Evolutionary conservation across 2,113 vertebrate species (phyloP), one percentile per base, ranked within the genome.

Genomic region (Apteryx owenii): DNA sequence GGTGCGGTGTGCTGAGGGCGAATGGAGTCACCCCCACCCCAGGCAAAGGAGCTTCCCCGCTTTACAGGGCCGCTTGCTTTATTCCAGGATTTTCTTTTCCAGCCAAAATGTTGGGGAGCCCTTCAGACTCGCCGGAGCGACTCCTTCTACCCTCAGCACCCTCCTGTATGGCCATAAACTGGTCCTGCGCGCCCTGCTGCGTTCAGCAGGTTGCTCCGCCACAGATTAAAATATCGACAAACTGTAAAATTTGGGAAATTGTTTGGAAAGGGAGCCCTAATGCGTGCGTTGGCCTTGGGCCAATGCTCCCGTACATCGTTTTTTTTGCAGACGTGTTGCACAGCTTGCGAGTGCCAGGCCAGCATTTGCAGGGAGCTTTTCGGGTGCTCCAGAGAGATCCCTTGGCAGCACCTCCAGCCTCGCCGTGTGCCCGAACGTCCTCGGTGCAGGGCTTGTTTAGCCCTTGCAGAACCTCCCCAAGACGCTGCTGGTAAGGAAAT

Each of bases 271-370:
- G 36, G 31, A 64, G 46, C 40, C 20, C 40, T 11, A 9, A 0
- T 0, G 3, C 0, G 9, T n/a, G 22, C 15, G 25, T 5, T 4
- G 33, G 5, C 0, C 1, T 44, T 26, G 51, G 46, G 11, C 4
- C 5, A 22, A 7, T 36, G 10, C 3, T 26, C 48, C 60, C 58
- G 31, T 11, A 6, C 20, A 2, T 48, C 2, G 0, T 4, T 0
- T 0, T 16, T 81, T 70, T 58, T 76, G 1, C 38, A 42, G 20
- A 38, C 20, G 28, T 2, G 0, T 23, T 40, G 54, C 56, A 38
- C 69, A 70, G 38, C 25, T 6, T 71, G 26, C 4, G 13, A 48
- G 38, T 0, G 1, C 18, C 9, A 3, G 40, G 46, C 40, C 73
- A 12, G 14, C 17, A 25, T 16, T 10, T 3, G 5, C 60, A 56